A percentile compares a stretch with the other conserved stretches of the same genome.
phyloP scores from a whole-genome alignment of 2,797 vertebrate genomes.

The Halcyon smyrnensis region DNA sequence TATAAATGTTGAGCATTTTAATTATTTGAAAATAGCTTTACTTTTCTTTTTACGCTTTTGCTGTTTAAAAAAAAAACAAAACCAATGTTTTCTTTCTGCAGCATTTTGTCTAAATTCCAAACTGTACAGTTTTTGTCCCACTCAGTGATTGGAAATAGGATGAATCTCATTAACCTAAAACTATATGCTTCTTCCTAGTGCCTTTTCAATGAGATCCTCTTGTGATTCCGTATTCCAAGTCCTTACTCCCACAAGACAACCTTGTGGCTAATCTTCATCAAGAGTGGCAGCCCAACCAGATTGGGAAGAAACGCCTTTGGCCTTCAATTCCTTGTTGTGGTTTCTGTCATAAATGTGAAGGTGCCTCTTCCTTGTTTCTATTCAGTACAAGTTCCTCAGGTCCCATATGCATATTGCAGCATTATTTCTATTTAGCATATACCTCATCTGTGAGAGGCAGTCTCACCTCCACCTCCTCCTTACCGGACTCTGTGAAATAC shows the following conservation, averaged over 20 bases:
- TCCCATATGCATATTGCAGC: not conserved
- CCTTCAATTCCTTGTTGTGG: not conserved
- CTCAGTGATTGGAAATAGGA: not conserved
- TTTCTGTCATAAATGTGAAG: not conserved
- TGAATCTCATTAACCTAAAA: slow-evolving; percentile 4
- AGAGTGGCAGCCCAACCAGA: not conserved
- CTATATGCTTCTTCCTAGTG: slow-evolving; percentile 48
- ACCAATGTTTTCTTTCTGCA: not conserved
- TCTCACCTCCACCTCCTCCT: not conserved
- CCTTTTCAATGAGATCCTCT: slow-evolving; percentile 59
- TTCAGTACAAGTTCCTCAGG: slow-evolving; percentile 24
- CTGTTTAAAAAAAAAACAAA: not conserved
- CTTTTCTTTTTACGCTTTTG: slow-evolving; percentile 37
- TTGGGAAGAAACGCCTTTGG: not conserved
- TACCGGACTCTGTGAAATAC: not conserved
- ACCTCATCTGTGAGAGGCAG: slow-evolving; percentile 38
- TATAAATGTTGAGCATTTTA: slow-evolving; percentile 54
- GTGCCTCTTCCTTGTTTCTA: slow-evolving; percentile 25
- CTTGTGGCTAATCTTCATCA: not conserved
- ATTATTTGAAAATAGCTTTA: slow-evolving; percentile 70
- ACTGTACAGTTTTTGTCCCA: not conserved
- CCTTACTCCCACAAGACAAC: not conserved
- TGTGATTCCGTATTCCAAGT: not conserved
- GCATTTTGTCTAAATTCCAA: not conserved
- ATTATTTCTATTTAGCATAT: not conserved